Conservation (phyloP, 2,797 vertebrate species). For the Acanthurus leucopareius region DNA sequence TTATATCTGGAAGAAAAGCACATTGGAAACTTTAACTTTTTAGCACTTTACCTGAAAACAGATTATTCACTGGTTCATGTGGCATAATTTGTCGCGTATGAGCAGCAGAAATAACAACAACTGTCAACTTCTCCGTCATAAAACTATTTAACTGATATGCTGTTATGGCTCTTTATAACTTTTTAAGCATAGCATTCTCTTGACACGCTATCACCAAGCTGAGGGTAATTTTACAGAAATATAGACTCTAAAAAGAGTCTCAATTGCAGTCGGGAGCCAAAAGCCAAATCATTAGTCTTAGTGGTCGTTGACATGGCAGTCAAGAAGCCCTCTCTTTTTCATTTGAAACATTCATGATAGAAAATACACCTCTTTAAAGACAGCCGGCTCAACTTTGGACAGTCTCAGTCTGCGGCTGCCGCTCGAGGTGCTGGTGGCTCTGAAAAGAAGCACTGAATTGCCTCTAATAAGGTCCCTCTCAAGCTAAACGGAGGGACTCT, state of each 20-base stretch:
- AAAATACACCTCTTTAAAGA: constrained; percentile 40
- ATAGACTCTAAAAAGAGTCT: constrained; percentile 34
- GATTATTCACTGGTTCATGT: constrained; percentile 23
- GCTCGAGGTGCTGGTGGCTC: constrained; percentile 2
- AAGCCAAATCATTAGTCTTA: constrained; percentile 48
- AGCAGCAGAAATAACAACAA: constrained; percentile 18
- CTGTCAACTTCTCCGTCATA: constrained; percentile 20
- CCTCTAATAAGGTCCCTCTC: constrained; percentile 45
- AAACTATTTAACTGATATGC: constrained; percentile 22
- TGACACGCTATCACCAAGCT: constrained; percentile 38
- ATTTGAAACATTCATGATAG: constrained; percentile 36
- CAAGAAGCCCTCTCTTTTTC: constrained; percentile 4
- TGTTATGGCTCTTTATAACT: constrained; percentile 41
- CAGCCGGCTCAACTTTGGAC: constrained; percentile 17
- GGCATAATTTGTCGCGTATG: background rate
- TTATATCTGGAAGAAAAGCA: constrained; percentile 36
- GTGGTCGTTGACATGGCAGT: constrained; percentile 19
- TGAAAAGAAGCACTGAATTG: constrained; percentile 36
- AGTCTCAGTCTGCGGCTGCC: constrained; percentile 1
- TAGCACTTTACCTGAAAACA: background rate
- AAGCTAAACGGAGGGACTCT: constrained; percentile 31
- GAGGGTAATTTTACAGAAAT: constrained; percentile 65
- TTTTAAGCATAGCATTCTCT: constrained; percentile 43
- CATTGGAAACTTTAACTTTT: background rate
- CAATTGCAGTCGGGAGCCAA: constrained; percentile 35